Evolutionary conservation across 2,888 invertebrate species (phyloP), one percentile per base, ranked within the genome.

Genomic region (Cataglyphis cursor): DNA sequence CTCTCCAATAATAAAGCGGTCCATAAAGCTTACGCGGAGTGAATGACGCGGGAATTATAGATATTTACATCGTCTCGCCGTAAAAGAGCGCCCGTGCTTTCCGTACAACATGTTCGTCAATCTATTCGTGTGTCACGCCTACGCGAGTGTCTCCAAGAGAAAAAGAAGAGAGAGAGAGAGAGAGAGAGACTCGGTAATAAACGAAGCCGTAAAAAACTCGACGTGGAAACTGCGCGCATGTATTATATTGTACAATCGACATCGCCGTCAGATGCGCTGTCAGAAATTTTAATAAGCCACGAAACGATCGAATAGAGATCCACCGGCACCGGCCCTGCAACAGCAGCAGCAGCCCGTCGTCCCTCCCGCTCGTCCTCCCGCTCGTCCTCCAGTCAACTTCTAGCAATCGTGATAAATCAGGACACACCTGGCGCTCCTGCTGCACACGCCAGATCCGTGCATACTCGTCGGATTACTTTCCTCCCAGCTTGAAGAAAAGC

Each of bases 201-300:
- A 80, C 59, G 44, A 57, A 68, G 59, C 44, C 70, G 70, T 78
- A 78, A 78, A 78, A 78, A 78, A 21, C 70, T 59, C 57, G 68
- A 41, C 35, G 1, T n/a, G 12, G 31, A 28, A 15, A 31, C 31
- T 61, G 12, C 21, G 41, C 48, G 41, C 31, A 3, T 28, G 1
- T n/a, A 15, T 24, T 24, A 35, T 28, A 54, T 48, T 18, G n/a
- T 28, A 35, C 24, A 31, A 59, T 44, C 59, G 44, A 80, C 72
- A 12, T 80, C 41, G 41, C 68, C n/a, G 68, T 44, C 21, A 10
- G 76, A 51, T 28, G 18, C 24, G 24, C 41, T 85, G 81, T 86
- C 85, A 85, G 85, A 90, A 90, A 89, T 89, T 90, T 90, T 90
- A 89, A 86, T 89, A 89, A 90, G 59, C 78, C 72, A 70, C 78